Conservation (phyloP, 2,888 invertebrate species). For the Chromoteleia sp. region DNA sequence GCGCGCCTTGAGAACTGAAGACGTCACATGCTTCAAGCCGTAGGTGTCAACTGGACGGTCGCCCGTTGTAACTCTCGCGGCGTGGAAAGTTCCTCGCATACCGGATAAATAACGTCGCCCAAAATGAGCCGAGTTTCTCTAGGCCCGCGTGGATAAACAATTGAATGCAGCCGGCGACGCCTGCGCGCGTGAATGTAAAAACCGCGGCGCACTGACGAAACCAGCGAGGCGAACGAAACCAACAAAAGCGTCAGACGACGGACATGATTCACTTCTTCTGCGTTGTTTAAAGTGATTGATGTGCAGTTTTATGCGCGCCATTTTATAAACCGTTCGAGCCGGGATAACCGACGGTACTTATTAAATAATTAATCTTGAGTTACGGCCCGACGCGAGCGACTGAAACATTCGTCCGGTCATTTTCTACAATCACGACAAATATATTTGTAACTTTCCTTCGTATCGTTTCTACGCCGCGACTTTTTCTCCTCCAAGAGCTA, state of each 20-base stretch:
- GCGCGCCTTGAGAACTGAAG: constrained; percentile 76
- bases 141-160: constrained; percentile 33
- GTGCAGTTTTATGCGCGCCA: constrained; percentile 60
- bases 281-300: constrained; percentile 65
- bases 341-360: constrained; percentile 72
- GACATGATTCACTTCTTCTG: constrained; percentile 47
- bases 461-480: too few species aligned
- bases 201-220: constrained; percentile 2
- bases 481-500: too few species aligned
- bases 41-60: constrained; percentile 80
- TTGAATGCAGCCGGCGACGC: constrained; percentile 30
- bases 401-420: constrained; percentile 69
- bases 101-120: constrained; percentile 69
- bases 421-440: constrained; percentile 68
- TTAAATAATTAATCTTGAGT: constrained; percentile 80
- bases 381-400: constrained; percentile 72
- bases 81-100: constrained; percentile 66
- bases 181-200: constrained; percentile 35
- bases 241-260: constrained; percentile 43
- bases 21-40: constrained; percentile 80
- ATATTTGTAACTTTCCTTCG: constrained; percentile 17
- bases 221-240: constrained; percentile 24
- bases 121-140: constrained; percentile 59
- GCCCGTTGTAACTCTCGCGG: constrained; percentile 71
- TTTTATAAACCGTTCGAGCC: constrained; percentile 55